Evolutionary conservation across 2,888 invertebrate species (phyloP).

Genomic region (Seira ritae): DNA sequence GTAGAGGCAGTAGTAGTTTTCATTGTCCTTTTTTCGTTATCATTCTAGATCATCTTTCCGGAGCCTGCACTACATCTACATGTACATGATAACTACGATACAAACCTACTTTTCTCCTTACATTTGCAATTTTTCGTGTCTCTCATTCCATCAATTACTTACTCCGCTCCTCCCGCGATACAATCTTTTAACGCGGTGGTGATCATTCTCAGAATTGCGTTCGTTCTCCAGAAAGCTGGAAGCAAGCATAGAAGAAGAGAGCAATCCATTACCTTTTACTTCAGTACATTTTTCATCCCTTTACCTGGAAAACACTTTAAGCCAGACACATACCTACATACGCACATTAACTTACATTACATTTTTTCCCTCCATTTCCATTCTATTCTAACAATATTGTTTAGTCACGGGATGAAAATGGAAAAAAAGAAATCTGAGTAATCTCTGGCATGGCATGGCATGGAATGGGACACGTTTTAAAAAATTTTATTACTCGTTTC

Average conservation of each 20-base stretch:
- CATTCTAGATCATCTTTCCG: slow-evolving; percentile 1
- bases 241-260: neutral
- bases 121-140: slow-evolving; percentile 20
- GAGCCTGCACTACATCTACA: neutral
- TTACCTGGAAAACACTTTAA: too few species aligned
- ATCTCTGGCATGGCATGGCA: too few species aligned
- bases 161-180: neutral
- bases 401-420: neutral
- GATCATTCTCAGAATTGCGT: slow-evolving; percentile 6
- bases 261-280: neutral
- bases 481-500: neutral
- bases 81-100: too few species aligned
- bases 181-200: neutral
- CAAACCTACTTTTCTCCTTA: too few species aligned
- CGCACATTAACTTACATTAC: too few species aligned
- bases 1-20: neutral
- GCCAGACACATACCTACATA: too few species aligned
- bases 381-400: too few species aligned
- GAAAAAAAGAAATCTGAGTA: neutral
- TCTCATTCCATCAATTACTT: slow-evolving; percentile 19
- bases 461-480: neutral
- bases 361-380: too few species aligned
- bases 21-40: neutral
- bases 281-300: too few species aligned
- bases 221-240: neutral